These are phyloP conservation scores for Oncorhynchus keta DNA, from an alignment of 2,113 vertebrate species.

Conservation along the genomic window DNA sequence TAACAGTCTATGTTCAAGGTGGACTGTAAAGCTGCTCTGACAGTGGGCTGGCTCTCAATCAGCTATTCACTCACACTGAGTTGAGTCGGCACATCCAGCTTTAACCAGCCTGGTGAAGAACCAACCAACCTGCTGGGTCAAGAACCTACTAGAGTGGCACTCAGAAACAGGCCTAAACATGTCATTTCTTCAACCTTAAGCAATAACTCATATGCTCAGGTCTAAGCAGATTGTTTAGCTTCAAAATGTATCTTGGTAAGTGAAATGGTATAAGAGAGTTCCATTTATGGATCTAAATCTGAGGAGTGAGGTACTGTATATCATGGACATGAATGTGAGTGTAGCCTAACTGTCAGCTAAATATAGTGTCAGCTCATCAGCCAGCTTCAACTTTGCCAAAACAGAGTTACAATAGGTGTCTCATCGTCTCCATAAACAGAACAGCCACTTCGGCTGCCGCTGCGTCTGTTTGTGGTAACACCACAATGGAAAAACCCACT, in stretches of 20 bases:
- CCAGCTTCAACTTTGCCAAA: too few relatives aligned
- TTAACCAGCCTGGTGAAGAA: background rate
- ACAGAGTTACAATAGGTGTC: constrained; percentile 16
- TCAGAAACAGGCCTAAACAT: too few relatives aligned
- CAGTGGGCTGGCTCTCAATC: constrained; percentile 7
- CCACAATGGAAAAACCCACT: constrained; percentile 64
- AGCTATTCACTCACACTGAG: background rate
- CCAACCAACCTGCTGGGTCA: background rate
- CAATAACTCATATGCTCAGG: background rate
- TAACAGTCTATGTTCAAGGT: background rate
- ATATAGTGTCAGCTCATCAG: too few relatives aligned
- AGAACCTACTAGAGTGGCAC: background rate
- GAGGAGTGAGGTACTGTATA: constrained; percentile 14
- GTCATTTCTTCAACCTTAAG: background rate
- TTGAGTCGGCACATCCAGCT: background rate
- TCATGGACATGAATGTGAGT: constrained; percentile 60
- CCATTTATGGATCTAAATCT: constrained; percentile 16
- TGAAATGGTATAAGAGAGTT: background rate
- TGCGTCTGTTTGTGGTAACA: constrained; percentile 54
- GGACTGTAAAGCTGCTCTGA: constrained; percentile 11
- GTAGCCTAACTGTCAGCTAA: too few relatives aligned
- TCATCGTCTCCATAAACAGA: background rate
- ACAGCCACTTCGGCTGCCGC: constrained; percentile 14
- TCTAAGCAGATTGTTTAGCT: background rate
- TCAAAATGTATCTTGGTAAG: background rate